Base-by-base conservation (phyloP, 2,113 vertebrate species). In the Toxotes chatareus region DNA sequence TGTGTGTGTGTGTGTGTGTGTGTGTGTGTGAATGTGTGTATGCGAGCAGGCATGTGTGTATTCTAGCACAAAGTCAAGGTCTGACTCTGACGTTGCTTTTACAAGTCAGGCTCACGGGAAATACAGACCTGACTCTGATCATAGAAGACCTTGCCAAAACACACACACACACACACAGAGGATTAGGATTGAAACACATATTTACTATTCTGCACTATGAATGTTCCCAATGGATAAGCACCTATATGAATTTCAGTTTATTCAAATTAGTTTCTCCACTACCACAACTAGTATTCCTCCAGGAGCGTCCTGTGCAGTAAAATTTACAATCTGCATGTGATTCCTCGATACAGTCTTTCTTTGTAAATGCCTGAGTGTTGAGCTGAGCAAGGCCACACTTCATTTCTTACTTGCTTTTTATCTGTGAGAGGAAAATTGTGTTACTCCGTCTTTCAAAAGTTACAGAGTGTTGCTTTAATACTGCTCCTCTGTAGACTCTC, bases 111-210 rank as follows among this genome's bases (percentile, higher is more conserved):
- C 82, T 75, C 84, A 62, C 76, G 69, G 83, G 60, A 85, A 83
- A 86, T 75, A 55, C 3, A 64, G 9, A 32, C 46, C 47, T 62
- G 72, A 46, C 42, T 71, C 27, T 63, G 68, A 67, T 79, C 51
- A 7, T 46, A 40, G 61, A 82, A 59, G 82, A 85, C 87, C 83
- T 80, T 88, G 75, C 86, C 76, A 68, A 14, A 27, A 76, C 46
- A 59, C 38, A 40, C 38, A 40, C 38, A 53, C 16, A 53, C 36
- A 73, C 65, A 59, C 32, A 47, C 11, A 47, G 19, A 38, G 4
- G 31, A 73, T 65, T n/a, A 44, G 46, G 68, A 51, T 1, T 57
- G 1, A 47, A 79, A 32, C 19, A 7, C 14, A 7, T 4, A 57
- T 72, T 75, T 10, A 59, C 31, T n/a, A 10, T 21, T 68, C 23